phyloP scores from a whole-genome alignment of 2,888 invertebrate genomes.

The Timandra comae region DNA sequence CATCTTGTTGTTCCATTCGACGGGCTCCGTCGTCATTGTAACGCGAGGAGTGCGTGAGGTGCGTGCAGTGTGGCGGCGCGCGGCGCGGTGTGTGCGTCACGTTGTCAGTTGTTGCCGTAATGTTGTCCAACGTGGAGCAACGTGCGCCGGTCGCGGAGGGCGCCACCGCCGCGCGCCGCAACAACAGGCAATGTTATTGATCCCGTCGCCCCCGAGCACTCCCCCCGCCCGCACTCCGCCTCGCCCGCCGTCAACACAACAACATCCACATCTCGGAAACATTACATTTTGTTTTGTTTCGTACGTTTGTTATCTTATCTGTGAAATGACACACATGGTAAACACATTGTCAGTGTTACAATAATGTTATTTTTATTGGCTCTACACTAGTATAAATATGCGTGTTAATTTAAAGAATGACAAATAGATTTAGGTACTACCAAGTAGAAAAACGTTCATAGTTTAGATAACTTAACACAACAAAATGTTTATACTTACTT shows the following conservation, averaged over 20 bases:
- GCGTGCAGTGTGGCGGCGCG: background rate
- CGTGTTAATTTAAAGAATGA: too few relatives aligned
- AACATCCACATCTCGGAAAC: background rate
- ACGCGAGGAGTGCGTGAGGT: background rate
- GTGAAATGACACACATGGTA: too few relatives aligned
- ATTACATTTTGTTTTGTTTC: too few relatives aligned
- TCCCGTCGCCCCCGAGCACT: background rate
- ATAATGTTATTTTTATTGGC: too few relatives aligned
- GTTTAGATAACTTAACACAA: too few relatives aligned
- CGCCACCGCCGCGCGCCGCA: background rate
- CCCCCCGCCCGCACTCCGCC: background rate
- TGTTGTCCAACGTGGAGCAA: background rate
- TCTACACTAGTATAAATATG: too few relatives aligned
- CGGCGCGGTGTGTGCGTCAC: background rate
- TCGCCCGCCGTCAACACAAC: background rate
- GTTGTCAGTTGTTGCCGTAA: background rate
- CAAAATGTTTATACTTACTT: too few relatives aligned
- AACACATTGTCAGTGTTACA: too few relatives aligned
- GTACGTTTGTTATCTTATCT: too few relatives aligned
- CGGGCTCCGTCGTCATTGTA: background rate
- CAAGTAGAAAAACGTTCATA: too few relatives aligned
- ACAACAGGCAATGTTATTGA: background rate
- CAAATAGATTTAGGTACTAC: too few relatives aligned
- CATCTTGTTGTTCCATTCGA: slow-evolving; percentile 5
- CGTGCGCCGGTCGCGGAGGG: background rate